A percentile compares a stretch with the other conserved stretches of the same genome.
Conservation (phyloP, 1,140 invertebrate species). For the Sinella curviseta region DNA sequence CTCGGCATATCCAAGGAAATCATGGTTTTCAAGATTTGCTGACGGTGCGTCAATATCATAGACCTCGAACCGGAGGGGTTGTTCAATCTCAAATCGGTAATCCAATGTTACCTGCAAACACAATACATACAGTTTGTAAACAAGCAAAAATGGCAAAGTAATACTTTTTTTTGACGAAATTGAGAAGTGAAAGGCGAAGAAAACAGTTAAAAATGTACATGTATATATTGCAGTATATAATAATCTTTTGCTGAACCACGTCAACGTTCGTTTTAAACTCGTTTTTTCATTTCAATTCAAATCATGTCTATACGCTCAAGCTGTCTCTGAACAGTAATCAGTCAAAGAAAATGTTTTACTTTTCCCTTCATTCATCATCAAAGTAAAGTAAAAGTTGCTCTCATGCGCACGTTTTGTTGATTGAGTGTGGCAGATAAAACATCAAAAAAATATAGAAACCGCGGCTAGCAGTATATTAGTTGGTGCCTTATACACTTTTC, state of each 20-base stretch:
- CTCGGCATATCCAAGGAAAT: conserved; percentile 61
- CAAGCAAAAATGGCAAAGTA: too few relatives aligned
- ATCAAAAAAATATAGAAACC: too few relatives aligned
- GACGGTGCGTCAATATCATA: conserved; percentile 50
- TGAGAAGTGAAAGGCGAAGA: background rate
- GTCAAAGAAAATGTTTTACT: background rate
- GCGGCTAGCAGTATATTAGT: too few relatives aligned
- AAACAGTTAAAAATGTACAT: background rate
- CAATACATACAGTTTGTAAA: too few relatives aligned
- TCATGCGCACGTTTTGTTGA: too few relatives aligned
- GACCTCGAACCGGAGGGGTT: conserved; percentile 56
- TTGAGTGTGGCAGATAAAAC: too few relatives aligned
- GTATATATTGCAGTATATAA: too few relatives aligned
- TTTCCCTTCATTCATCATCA: background rate
- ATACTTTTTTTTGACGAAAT: background rate
- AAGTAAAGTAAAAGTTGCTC: too few relatives aligned
- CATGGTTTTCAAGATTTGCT: conserved; percentile 58
- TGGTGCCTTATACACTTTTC: too few relatives aligned
- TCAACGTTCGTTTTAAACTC: background rate
- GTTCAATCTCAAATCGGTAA: conserved; percentile 59
- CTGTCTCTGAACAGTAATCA: background rate
- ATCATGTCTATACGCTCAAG: background rate
- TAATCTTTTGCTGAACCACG: too few relatives aligned
- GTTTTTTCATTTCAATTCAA: background rate
- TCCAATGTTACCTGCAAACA: conserved; percentile 44